A percentile compares a stretch with the other conserved stretches of the same genome.
Conservation (phyloP, 2,113 vertebrate species). For the Pithys albifrons region DNA sequence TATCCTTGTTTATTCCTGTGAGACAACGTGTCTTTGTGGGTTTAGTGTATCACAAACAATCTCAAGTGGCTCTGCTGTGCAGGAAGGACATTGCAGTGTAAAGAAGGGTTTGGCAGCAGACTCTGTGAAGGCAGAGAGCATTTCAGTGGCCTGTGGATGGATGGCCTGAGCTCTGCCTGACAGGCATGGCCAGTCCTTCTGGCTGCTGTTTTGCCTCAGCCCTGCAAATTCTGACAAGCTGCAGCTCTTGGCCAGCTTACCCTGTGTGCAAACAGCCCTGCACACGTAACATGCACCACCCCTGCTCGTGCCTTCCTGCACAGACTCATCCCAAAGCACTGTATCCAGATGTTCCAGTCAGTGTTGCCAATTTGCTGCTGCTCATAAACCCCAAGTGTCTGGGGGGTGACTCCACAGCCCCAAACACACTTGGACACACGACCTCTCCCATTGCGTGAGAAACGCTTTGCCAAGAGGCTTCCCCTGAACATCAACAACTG, state of each 20-base stretch:
- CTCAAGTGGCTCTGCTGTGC: neutral
- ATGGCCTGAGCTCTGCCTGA: neutral
- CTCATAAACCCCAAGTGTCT: neutral
- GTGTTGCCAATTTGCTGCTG: constrained; percentile 13
- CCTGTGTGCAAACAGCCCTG: neutral
- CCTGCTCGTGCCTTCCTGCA: neutral
- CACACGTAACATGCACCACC: neutral
- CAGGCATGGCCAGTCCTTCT: neutral
- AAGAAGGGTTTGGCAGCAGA: neutral
- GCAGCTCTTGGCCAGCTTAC: neutral
- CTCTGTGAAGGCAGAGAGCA: neutral
- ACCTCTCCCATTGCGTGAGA: neutral
- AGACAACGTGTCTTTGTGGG: neutral
- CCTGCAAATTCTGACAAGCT: neutral
- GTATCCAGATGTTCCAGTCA: neutral
- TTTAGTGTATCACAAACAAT: neutral
- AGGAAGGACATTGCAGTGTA: neutral
- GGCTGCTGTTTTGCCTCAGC: neutral
- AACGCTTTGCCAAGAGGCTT: neutral
- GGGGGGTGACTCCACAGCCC: neutral
- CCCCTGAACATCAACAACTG: neutral
- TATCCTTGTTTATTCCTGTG: neutral
- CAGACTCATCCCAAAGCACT: neutral
- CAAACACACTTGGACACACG: neutral
- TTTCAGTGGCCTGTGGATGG: neutral